Conservation (phyloP, 2,113 vertebrate species). For the Malurus cyaneus region DNA sequence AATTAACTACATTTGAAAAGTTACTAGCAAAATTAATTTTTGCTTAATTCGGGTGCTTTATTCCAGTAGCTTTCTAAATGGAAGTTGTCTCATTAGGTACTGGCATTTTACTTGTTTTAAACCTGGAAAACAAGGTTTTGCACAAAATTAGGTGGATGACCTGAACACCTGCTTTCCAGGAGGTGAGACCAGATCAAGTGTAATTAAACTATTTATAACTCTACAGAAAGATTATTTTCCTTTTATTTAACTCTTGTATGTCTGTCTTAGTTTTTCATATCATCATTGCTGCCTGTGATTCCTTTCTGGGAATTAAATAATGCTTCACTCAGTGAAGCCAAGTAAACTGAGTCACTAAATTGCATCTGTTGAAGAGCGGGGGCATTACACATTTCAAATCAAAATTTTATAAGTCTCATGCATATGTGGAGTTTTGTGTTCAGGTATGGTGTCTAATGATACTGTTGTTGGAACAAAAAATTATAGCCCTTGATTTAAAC, state of each 20-base stretch:
- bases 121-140: slow-evolving; percentile 11
- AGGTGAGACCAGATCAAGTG: not conserved
- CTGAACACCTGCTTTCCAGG: not conserved
- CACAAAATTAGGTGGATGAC: not conserved
- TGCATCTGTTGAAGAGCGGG: not conserved
- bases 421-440: not conserved
- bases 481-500: not conserved
- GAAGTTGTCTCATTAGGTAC: not conserved
- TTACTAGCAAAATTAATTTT: not conserved
- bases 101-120: slow-evolving; percentile 8
- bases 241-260: not conserved
- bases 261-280: not conserved
- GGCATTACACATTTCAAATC: not conserved
- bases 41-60: slow-evolving; percentile 3
- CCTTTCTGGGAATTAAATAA: not conserved
- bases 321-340: not conserved
- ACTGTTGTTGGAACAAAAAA: not conserved
- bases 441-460: not conserved
- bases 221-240: not conserved
- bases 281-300: not conserved
- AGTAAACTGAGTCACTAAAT: not conserved
- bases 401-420: not conserved
- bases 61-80: not conserved
- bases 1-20: not conserved
- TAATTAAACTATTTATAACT: slow-evolving; percentile 25